Conservation (phyloP, 2,113 vertebrate genomes). For the Acinonyx jubatus region DNA sequence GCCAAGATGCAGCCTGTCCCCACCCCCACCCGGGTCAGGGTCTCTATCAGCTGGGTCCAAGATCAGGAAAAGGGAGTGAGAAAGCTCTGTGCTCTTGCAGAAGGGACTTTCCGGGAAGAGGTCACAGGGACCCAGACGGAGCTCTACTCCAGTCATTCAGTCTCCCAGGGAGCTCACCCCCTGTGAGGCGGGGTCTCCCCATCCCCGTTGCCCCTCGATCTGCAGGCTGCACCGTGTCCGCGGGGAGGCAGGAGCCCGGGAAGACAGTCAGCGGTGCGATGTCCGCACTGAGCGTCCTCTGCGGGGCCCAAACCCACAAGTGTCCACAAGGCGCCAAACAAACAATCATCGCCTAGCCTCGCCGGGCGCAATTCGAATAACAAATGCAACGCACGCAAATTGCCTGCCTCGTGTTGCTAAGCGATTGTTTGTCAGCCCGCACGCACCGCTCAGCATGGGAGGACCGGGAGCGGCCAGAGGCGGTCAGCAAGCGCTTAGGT, state of each 20-base stretch:
- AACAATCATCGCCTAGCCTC: conserved; percentile 72
- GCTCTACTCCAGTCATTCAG: not conserved
- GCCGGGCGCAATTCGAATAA: conserved; percentile 82
- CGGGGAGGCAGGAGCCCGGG: not conserved
- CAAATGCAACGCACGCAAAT: conserved; percentile 84
- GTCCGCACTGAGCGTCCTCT: not conserved
- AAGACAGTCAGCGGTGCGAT: not conserved
- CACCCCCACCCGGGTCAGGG: not conserved
- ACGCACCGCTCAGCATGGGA: conserved; percentile 83
- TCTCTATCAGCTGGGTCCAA: not conserved
- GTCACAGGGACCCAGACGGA: not conserved
- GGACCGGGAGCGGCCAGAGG: conserved; percentile 45
- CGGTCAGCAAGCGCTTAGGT: conserved; percentile 74
- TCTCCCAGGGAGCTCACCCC: not conserved
- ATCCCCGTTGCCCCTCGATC: not conserved
- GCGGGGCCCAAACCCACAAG: conserved; percentile 50
- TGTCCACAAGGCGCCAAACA: conserved; percentile 67
- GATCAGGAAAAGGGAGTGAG: not conserved
- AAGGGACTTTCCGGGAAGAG: not conserved
- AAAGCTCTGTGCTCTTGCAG: not conserved
- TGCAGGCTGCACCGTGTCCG: not conserved
- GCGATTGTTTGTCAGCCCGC: conserved; percentile 83
- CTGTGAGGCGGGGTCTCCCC: not conserved
- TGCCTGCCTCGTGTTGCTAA: conserved; percentile 85
- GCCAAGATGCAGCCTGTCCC: not conserved